These are phyloP conservation scores for Psittacus erithacus DNA, from an alignment of 2,113 vertebrate species.

Conservation along the genomic window DNA sequence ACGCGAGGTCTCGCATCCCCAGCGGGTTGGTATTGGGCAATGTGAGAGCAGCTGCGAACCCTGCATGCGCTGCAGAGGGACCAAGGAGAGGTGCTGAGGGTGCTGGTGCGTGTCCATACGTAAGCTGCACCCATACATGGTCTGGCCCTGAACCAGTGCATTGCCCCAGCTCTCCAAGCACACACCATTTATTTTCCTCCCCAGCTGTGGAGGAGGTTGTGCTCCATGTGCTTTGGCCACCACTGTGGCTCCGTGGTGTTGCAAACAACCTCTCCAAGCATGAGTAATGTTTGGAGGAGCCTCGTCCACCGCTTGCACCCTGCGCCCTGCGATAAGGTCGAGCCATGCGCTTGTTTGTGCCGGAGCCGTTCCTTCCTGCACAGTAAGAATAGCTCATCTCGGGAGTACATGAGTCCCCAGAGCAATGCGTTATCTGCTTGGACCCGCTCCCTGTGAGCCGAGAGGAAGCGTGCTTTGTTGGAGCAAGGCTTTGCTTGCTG, in stretches of 20 bases:
- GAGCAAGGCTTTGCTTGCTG: neutral
- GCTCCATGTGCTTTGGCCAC: neutral
- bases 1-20: neutral
- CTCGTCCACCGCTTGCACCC: neutral
- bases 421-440: slow-evolving; percentile 1
- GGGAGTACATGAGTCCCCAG: neutral
- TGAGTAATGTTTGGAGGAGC: neutral
- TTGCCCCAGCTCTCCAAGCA: neutral
- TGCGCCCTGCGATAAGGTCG: neutral
- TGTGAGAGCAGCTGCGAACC: fast-evolving
- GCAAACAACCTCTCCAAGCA: neutral
- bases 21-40: neutral
- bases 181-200: neutral
- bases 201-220: neutral
- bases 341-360: neutral
- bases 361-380: neutral
- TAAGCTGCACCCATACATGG: neutral
- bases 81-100: neutral
- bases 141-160: neutral
- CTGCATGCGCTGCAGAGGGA: neutral
- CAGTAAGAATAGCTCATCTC: neutral
- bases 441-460: fast-evolving
- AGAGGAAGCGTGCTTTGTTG: neutral
- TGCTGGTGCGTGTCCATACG: neutral
- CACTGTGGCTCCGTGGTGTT: neutral